Evolutionary conservation across 2,113 vertebrate species (phyloP).

Genomic region (Suncus etruscus): DNA sequence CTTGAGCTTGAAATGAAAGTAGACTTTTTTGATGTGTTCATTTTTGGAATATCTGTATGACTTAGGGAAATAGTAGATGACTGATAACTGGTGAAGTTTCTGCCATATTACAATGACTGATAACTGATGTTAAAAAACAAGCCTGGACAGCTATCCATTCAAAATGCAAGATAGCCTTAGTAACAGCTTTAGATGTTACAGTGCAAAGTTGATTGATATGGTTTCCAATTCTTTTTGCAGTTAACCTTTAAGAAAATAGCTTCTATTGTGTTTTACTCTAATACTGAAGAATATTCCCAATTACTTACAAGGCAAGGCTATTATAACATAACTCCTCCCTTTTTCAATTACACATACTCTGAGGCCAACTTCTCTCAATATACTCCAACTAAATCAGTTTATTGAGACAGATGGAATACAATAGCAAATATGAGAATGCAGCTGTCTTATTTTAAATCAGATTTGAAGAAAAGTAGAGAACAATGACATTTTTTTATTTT

Average conservation of each 20-base stretch:
- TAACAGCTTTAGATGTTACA: background rate
- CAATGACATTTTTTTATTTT: background rate
- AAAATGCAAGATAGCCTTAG: background rate
- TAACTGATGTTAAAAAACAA: background rate
- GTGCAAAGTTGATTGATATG: background rate
- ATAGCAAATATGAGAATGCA: background rate
- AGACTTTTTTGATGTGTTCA: background rate
- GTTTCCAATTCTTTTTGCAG: background rate
- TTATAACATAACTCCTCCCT: background rate
- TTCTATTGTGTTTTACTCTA: background rate
- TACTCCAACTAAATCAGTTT: background rate
- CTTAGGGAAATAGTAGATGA: background rate
- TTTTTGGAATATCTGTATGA: background rate
- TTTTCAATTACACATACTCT: background rate
- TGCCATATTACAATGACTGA: background rate
- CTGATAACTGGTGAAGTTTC: background rate
- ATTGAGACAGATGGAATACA: background rate
- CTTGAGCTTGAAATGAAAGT: background rate
- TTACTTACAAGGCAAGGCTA: background rate
- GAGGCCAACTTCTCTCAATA: background rate
- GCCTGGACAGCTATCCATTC: background rate
- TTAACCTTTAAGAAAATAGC: background rate
- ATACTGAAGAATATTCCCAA: background rate
- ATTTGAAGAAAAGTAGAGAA: background rate
- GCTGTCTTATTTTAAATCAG: constrained; percentile 11